Percentiles rank a stretch among this genome's conserved stretches.
phyloP scores from a whole-genome alignment of 2,797 vertebrate species.

The Margarornis squamiger region DNA sequence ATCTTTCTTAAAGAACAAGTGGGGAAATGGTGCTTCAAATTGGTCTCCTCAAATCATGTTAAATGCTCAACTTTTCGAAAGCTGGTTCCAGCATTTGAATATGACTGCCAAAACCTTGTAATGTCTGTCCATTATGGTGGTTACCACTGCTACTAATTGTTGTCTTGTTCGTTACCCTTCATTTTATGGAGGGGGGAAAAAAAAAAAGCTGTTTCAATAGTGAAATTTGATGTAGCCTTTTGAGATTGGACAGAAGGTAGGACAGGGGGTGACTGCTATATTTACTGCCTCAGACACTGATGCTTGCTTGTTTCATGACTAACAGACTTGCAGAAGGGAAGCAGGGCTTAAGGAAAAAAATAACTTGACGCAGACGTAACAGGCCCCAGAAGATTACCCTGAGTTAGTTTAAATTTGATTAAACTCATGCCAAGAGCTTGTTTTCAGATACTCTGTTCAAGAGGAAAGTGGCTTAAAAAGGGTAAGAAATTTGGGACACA shows the following conservation, averaged over 20 bases:
- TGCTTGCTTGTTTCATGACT: conserved; percentile 7
- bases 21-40: not conserved
- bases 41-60: not conserved
- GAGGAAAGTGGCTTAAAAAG: conserved; percentile 15
- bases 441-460: conserved; percentile 34
- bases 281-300: not conserved
- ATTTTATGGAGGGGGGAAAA: not conserved
- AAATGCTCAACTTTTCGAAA: not conserved
- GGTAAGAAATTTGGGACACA: conserved; percentile 6
- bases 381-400: conserved; percentile 27
- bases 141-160: not conserved
- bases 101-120: not conserved
- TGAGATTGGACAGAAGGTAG: not conserved
- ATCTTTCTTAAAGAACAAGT: not conserved
- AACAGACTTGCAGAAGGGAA: conserved; percentile 34
- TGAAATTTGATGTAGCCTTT: not conserved
- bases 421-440: conserved; percentile 46
- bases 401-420: conserved; percentile 58
- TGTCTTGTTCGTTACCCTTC: not conserved
- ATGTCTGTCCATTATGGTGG: not conserved
- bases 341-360: conserved; percentile 27
- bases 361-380: conserved; percentile 26
- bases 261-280: not conserved
- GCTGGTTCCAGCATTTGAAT: not conserved
- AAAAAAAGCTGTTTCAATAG: not conserved